Percentiles rank a stretch among this genome's conserved stretches.
phyloP scores from a whole-genome alignment of 2,113 vertebrate species.

The Tamias sibiricus region DNA sequence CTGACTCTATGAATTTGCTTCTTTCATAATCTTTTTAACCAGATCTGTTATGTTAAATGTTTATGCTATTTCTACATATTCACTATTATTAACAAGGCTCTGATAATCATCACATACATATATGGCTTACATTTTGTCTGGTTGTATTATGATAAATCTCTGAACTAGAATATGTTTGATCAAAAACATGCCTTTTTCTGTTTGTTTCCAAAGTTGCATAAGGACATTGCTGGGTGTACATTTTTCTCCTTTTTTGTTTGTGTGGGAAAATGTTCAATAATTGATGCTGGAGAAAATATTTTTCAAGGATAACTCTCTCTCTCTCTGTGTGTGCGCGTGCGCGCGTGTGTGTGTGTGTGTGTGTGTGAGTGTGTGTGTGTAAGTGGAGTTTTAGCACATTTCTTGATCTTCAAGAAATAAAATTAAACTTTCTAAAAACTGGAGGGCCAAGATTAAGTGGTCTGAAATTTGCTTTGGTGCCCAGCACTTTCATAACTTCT shows the following conservation, averaged over 20 bases:
- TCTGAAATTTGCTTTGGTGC: conserved; percentile 82
- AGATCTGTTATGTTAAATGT: neutral
- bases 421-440: conserved; percentile 59
- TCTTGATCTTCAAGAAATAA: conserved; percentile 74
- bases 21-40: neutral
- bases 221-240: neutral
- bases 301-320: too few species aligned
- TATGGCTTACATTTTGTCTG: too few species aligned
- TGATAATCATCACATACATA: too few species aligned
- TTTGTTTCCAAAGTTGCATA: neutral
- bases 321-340: too few species aligned
- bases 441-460: conserved; percentile 81
- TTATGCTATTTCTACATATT: neutral
- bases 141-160: neutral
- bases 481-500: conserved; percentile 83
- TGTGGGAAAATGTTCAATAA: neutral
- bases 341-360: conserved; percentile 51
- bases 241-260: neutral
- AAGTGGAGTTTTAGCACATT: conserved; percentile 79
- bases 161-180: neutral
- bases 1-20: neutral
- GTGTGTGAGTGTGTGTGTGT: conserved; percentile 45
- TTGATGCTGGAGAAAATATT: conserved; percentile 50
- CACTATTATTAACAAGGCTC: neutral
- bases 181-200: neutral